These are phyloP conservation scores for Neodon shergylaensis DNA, from an alignment of 2,113 vertebrate species.

Conservation along the genomic window DNA sequence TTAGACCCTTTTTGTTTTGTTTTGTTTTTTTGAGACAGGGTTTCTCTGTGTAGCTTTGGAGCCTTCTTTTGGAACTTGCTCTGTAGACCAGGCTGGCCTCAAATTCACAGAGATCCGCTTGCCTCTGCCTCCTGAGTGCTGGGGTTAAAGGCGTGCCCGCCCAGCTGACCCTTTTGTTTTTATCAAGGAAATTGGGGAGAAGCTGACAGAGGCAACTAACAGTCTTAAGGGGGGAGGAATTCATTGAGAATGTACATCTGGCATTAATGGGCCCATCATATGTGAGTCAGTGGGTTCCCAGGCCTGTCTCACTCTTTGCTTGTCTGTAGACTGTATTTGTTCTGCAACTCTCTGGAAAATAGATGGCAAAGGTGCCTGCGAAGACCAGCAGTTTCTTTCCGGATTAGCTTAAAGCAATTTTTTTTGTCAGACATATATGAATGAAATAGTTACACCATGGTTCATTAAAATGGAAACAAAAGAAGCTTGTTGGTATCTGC, in stretches of 20 bases:
- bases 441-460: constrained; percentile 25
- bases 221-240: neutral
- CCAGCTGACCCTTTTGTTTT: neutral
- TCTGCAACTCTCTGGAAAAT: neutral
- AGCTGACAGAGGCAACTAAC: neutral
- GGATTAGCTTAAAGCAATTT: neutral
- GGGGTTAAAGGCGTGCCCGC: too few relatives aligned
- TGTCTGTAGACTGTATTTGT: neutral
- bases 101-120: too few relatives aligned
- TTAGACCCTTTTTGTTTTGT: neutral
- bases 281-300: neutral
- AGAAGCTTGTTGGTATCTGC: constrained; percentile 15
- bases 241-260: neutral
- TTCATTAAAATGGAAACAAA: constrained; percentile 54
- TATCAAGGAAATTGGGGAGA: constrained; percentile 1
- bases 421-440: neutral
- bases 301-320: neutral
- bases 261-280: neutral
- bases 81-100: too few relatives aligned
- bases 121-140: too few relatives aligned
- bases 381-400: constrained; percentile 2
- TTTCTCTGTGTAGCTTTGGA: too few relatives aligned
- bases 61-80: too few relatives aligned
- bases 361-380: neutral
- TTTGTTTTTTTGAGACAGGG: too few relatives aligned